phyloP scores from a whole-genome alignment of 2,888 invertebrate genomes.

The Didymodactylos carnosus region DNA sequence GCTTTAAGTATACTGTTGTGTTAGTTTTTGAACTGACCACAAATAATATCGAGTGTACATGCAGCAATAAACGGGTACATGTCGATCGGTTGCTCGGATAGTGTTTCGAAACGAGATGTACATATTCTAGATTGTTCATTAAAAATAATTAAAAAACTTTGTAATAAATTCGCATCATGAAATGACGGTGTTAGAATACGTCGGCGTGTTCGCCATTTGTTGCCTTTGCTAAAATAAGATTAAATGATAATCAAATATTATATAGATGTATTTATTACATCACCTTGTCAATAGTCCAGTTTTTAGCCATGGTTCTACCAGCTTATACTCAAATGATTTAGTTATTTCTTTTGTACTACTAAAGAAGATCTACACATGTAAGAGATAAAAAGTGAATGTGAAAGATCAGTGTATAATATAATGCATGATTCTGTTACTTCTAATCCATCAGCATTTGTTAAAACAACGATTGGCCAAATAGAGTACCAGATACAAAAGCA shows the following conservation, averaged over 20 bases:
- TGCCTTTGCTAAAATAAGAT: constrained; percentile 35
- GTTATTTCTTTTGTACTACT: too few relatives aligned
- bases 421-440: background rate
- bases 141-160: constrained; percentile 51
- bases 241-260: too few relatives aligned
- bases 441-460: background rate
- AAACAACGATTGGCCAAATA: background rate
- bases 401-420: background rate
- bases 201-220: constrained; percentile 49
- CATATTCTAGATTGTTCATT: constrained; percentile 45
- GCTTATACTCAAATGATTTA: background rate
- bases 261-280: too few relatives aligned
- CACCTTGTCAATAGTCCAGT: background rate
- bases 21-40: background rate
- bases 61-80: background rate
- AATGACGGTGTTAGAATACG: constrained; percentile 57
- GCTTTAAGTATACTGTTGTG: background rate
- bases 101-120: constrained; percentile 42
- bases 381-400: too few relatives aligned
- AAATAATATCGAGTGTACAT: background rate
- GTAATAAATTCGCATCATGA: constrained; percentile 51
- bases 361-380: too few relatives aligned
- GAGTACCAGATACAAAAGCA: background rate
- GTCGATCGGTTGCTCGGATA: background rate
- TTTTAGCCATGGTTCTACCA: background rate